Base-by-base conservation (phyloP, 2,888 invertebrate species). In the Caenorhabditis sp. region DNA sequence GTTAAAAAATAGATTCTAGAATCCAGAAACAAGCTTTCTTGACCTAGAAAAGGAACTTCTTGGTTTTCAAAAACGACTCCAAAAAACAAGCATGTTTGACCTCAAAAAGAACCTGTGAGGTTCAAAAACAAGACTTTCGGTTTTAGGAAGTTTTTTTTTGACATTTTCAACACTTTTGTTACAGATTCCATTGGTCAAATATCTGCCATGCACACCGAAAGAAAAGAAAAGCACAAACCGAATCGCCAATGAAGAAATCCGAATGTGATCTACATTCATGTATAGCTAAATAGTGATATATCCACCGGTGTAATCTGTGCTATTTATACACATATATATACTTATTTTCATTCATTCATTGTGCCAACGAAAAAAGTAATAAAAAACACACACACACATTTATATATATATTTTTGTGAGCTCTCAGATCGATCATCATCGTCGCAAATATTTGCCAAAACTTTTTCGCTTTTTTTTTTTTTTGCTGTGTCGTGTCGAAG, bases 161-260 rank as follows among this genome's bases (percentile, higher is more conserved):
- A n/a, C n/a, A n/a, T n/a, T n/a, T n/a, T n/a, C 17, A 43, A 43
- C 12, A 43, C 14, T 43, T 59, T 54, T 50, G 5, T 52, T 71
- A 62, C 69, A 73, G 54, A 70, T 84, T 21, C 83, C 83, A n/a
- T 59, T 65, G 43, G 62, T 83, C 14, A 66, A 77, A 50, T 73
- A 75, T 38, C 52, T 85, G 12, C 85, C 85, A 14, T 83, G 80
- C 63, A 69, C 84, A 60, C 85, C 85, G 14, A 81, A 82, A 58
- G 72, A 77, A 31, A 82, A 81, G 63, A 76, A 73, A 50, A 14
- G 59, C 23, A 73, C 70, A 20, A 74, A 80, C 59, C 63, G 69
- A 17, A 70, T 75, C 10, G 67, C 64, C 38, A 20, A 36, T 2
- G 75, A 75, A 26, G 70, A 70, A 54, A 75, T 70, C n/a, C 75